Conservation (phyloP, 2,888 invertebrate species). For the Drosophila rubida region DNA sequence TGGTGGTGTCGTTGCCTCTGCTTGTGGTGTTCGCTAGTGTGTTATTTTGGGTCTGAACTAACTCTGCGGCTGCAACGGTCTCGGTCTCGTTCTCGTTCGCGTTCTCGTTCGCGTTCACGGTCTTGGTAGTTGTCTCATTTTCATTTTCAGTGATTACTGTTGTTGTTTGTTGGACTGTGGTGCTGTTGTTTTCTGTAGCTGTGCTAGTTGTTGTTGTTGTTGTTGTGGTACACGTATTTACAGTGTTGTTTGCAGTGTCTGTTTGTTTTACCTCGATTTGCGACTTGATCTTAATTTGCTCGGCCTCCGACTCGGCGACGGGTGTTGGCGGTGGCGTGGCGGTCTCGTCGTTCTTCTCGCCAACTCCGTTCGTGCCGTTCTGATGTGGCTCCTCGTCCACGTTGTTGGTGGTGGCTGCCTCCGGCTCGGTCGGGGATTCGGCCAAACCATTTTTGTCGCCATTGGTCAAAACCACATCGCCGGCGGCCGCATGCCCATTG, state of each 20-base stretch:
- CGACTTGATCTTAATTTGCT: constrained; percentile 75
- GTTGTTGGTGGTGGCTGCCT: constrained; percentile 43
- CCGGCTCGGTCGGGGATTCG: constrained; percentile 66
- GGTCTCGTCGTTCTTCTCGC: constrained; percentile 41
- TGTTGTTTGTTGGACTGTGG: constrained; percentile 43
- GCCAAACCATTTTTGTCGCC: constrained; percentile 80
- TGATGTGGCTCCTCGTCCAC: constrained; percentile 68
- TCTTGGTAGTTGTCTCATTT: constrained; percentile 34
- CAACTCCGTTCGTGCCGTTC: constrained; percentile 73
- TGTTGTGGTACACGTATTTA: constrained; percentile 73
- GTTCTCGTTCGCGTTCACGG: constrained; percentile 37
- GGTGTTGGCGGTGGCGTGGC: constrained; percentile 76
- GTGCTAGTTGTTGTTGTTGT: constrained; percentile 57
- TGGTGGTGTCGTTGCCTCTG: constrained; percentile 38
- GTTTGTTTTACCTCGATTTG: constrained; percentile 83
- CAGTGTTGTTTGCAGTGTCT: constrained; percentile 64
- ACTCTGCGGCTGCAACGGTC: constrained; percentile 75
- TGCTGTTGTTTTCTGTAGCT: constrained; percentile 57
- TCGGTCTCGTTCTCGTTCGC: constrained; percentile 42
- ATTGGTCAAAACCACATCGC: constrained; percentile 53
- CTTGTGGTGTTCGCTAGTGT: constrained; percentile 53
- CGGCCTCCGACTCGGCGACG: constrained; percentile 70
- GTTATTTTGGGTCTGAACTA: constrained; percentile 75
- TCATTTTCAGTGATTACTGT: constrained; percentile 49
- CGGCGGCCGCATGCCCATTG: constrained; percentile 64